phyloP scores from a whole-genome alignment of 2,113 vertebrate species.

The Sprattus sprattus region DNA sequence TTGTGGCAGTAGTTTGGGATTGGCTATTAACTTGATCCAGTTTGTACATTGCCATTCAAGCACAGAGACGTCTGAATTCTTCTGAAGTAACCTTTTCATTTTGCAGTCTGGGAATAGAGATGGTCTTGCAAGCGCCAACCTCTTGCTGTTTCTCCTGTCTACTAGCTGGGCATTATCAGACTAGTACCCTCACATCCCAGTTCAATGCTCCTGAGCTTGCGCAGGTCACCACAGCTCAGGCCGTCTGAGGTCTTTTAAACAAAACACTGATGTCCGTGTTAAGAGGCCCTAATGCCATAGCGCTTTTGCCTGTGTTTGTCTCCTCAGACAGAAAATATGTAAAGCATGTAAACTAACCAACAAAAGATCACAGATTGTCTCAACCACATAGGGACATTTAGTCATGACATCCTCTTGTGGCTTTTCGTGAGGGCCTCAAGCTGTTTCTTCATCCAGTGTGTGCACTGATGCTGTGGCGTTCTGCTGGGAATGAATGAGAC shows the following conservation, averaged over 20 bases:
- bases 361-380: neutral
- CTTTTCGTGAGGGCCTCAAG: neutral
- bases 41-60: neutral
- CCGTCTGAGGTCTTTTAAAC: neutral
- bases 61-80: neutral
- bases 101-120: neutral
- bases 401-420: neutral
- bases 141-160: neutral
- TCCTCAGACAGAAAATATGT: neutral
- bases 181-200: neutral
- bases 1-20: no score
- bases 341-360: neutral
- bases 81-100: neutral
- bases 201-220: neutral
- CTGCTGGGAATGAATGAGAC: conserved; percentile 2
- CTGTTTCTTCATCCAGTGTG: neutral
- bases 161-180: neutral
- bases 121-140: neutral
- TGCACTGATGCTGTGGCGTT: neutral
- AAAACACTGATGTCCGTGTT: neutral
- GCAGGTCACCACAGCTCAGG: neutral
- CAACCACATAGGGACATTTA: neutral
- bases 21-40: neutral
- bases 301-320: neutral
- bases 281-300: neutral